phyloP scores from a whole-genome alignment of 2,797 vertebrate genomes.

The Sarcoramphus papa region DNA sequence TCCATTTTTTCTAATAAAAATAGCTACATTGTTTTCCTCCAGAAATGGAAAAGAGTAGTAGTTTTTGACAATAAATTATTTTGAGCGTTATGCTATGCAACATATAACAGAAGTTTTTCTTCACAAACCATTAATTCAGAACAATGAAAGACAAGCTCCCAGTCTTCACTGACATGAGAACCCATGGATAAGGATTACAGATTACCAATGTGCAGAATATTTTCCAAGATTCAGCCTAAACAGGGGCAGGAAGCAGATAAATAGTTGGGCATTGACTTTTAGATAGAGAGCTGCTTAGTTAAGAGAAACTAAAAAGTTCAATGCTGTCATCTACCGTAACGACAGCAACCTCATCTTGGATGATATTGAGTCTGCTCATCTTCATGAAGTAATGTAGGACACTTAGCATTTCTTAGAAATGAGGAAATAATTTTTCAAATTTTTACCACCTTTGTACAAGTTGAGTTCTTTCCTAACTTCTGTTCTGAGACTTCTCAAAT shows the following conservation, averaged over 20 bases:
- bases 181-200: neutral
- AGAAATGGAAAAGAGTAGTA: neutral
- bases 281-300: neutral
- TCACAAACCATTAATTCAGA: neutral
- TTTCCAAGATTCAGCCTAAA: neutral
- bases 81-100: neutral
- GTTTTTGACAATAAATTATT: neutral
- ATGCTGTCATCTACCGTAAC: neutral
- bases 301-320: neutral
- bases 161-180: neutral
- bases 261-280: neutral
- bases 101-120: neutral
- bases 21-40: neutral
- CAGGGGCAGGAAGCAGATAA: neutral
- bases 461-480: neutral
- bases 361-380: accelerated
- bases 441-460: neutral
- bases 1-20: neutral
- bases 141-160: neutral
- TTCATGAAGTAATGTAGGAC: accelerated
- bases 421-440: neutral
- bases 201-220: neutral
- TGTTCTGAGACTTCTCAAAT: neutral
- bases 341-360: neutral
- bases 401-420: no score